These are phyloP conservation scores for Catamblyrhynchus diadema DNA, from an alignment of 2,797 vertebrate genomes.

Conservation along the genomic window DNA sequence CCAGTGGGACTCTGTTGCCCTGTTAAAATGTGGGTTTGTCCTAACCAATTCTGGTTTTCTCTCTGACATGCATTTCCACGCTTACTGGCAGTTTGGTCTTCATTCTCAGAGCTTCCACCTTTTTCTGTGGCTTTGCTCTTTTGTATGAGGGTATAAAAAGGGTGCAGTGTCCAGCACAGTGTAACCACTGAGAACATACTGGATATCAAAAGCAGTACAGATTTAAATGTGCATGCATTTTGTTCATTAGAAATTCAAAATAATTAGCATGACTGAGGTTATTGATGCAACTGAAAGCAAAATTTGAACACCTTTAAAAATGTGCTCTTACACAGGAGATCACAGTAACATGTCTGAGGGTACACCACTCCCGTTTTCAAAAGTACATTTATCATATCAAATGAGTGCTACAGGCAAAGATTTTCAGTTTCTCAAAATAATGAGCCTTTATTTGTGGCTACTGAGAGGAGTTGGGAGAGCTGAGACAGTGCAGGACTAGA, in stretches of 20 bases:
- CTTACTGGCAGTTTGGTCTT: background rate
- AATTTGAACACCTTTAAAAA: background rate
- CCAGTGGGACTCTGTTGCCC: background rate
- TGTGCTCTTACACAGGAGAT: background rate
- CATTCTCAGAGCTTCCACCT: constrained; percentile 8
- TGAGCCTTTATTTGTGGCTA: background rate
- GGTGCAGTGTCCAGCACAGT: background rate
- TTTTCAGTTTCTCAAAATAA: background rate
- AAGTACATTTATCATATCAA: background rate
- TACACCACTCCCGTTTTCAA: background rate
- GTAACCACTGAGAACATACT: background rate
- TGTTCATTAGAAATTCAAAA: background rate
- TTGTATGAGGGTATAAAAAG: background rate
- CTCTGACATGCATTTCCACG: background rate
- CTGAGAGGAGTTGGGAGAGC: background rate
- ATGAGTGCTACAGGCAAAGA: background rate
- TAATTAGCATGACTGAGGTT: background rate
- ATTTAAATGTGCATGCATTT: background rate
- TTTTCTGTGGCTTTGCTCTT: constrained; percentile 21
- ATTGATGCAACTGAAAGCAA: background rate
- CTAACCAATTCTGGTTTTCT: background rate
- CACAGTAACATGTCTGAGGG: background rate
- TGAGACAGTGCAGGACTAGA: background rate
- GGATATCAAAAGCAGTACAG: background rate
- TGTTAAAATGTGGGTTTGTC: background rate